phyloP scores from a whole-genome alignment of 1,140 invertebrate genomes.

The Mercenaria mercenaria region DNA sequence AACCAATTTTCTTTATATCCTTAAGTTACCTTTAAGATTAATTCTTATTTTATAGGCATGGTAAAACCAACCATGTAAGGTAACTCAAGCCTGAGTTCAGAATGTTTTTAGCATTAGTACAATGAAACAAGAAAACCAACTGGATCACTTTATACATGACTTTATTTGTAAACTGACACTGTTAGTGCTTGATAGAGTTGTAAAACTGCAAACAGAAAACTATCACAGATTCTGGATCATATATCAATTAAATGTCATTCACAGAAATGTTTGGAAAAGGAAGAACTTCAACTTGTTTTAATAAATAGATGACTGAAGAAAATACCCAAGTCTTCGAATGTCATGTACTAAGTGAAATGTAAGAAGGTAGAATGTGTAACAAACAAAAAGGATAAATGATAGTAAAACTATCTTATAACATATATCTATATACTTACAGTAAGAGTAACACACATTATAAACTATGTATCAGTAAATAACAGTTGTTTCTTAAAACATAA shows the following conservation, averaged over 20 bases:
- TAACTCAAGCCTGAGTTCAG: too few relatives aligned
- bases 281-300: too few relatives aligned
- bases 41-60: too few relatives aligned
- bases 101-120: too few relatives aligned
- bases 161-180: conserved; percentile 41
- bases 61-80: too few relatives aligned
- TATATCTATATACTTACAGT: not conserved
- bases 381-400: conserved; percentile 15
- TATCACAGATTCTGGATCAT: conserved; percentile 34
- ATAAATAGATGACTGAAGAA: too few relatives aligned
- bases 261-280: too few relatives aligned
- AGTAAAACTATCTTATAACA: not conserved
- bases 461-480: conserved; percentile 27
- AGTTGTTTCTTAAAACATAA: not conserved
- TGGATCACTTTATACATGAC: conserved; percentile 23
- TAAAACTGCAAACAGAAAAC: conserved; percentile 28
- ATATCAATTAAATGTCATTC: too few relatives aligned
- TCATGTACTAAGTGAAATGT: conserved; percentile 10
- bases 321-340: not conserved
- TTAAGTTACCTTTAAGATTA: too few relatives aligned
- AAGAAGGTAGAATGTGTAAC: not conserved
- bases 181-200: not conserved
- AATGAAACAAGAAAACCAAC: too few relatives aligned
- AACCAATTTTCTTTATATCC: too few relatives aligned
- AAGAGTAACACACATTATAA: conserved; percentile 8